Conservation (phyloP, 2,797 vertebrate species). For the Oophaga sylvatica region DNA sequence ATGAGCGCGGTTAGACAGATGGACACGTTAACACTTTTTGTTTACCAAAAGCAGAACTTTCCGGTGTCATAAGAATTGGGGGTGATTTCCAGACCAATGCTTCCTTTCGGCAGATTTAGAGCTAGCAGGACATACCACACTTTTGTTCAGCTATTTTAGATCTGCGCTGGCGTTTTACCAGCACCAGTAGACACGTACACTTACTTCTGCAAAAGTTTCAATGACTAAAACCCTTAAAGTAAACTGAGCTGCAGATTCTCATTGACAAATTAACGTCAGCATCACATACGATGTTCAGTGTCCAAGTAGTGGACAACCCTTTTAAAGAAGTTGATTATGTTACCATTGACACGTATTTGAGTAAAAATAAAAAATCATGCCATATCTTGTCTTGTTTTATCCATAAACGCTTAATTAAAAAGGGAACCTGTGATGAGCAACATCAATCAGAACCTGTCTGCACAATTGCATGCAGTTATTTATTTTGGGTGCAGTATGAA, state of each 20-base stretch:
- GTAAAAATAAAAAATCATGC: too few species aligned
- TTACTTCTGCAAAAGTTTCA: constrained; percentile 3
- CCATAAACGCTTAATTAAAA: too few species aligned
- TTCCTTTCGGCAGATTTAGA: constrained; percentile 61
- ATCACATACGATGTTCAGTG: neutral
- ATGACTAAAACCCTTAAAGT: neutral
- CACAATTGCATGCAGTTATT: too few species aligned
- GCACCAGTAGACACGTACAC: constrained; percentile 12
- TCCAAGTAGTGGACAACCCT: too few species aligned
- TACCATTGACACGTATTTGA: too few species aligned
- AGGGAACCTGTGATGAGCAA: too few species aligned
- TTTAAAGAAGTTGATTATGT: too few species aligned
- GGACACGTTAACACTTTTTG: neutral
- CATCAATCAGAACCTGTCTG: too few species aligned
- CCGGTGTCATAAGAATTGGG: constrained; percentile 57
- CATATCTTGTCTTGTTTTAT: too few species aligned
- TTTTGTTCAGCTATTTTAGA: neutral
- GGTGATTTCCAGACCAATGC: constrained; percentile 68
- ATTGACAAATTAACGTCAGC: neutral
- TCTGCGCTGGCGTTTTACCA: neutral
- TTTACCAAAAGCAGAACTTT: constrained; percentile 64
- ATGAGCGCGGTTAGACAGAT: neutral
- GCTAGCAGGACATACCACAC: constrained; percentile 10
- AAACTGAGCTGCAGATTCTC: neutral
- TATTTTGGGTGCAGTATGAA: too few species aligned